These are phyloP conservation scores for Scaptomyza pallida DNA, from an alignment of 1,140 invertebrate genomes.

Conservation along the genomic window DNA sequence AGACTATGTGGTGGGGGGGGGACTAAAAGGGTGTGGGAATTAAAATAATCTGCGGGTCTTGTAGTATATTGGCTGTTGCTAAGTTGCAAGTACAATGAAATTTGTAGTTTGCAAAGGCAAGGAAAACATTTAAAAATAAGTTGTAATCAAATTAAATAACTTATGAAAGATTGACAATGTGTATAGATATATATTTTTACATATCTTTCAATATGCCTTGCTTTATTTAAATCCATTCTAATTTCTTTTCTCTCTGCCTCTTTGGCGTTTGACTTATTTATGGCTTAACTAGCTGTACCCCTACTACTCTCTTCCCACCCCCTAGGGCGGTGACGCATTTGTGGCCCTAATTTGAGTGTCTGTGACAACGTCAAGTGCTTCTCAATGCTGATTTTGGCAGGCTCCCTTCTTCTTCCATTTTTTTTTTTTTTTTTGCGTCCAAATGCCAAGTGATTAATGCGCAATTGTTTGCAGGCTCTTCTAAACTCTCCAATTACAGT, in stretches of 20 bases:
- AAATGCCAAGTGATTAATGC: constrained; percentile 70
- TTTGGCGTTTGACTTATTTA: constrained; percentile 8
- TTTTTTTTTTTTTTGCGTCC: constrained; percentile 8
- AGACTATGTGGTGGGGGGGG: not conserved
- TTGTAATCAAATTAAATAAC: too few relatives aligned
- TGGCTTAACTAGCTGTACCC: constrained; percentile 4
- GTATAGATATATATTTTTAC: too few relatives aligned
- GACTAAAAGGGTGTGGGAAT: too few relatives aligned
- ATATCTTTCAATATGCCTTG: too few relatives aligned
- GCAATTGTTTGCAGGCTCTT: constrained; percentile 73
- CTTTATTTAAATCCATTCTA: too few relatives aligned
- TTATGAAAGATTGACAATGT: too few relatives aligned
- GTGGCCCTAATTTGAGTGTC: constrained; percentile 13
- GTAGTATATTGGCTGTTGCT: constrained; percentile 13
- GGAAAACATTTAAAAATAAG: too few relatives aligned
- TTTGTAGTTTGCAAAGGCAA: too few relatives aligned
- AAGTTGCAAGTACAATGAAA: constrained; percentile 9
- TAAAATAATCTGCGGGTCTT: not conserved
- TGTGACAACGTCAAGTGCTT: constrained; percentile 13
- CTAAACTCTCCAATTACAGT: constrained; percentile 68
- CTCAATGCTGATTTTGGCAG: constrained; percentile 27
- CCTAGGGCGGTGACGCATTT: not conserved
- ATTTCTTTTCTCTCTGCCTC: too few relatives aligned
- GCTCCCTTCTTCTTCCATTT: too few relatives aligned
- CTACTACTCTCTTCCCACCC: not conserved